These are phyloP conservation scores for Boulengeromyrus knoepffleri DNA, from an alignment of 2,113 vertebrate genomes.

Conservation along the genomic window DNA sequence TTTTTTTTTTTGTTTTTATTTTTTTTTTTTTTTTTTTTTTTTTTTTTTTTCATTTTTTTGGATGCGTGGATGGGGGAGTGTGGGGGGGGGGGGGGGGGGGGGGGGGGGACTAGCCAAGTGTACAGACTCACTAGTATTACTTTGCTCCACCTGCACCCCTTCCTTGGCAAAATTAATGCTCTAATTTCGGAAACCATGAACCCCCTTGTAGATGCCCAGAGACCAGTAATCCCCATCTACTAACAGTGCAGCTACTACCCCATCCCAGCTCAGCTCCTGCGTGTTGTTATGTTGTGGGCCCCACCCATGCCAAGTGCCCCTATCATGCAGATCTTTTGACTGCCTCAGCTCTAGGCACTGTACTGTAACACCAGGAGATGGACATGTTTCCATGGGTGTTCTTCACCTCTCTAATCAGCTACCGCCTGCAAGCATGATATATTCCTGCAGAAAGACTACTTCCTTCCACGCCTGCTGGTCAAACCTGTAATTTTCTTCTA, in stretches of 20 bases:
- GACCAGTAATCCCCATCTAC: background rate
- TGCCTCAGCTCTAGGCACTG: background rate
- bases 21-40: too few species aligned
- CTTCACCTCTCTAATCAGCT: background rate
- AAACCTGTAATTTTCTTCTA: background rate
- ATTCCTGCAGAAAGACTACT: background rate
- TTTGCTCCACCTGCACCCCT: background rate
- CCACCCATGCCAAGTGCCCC: background rate
- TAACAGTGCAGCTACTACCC: background rate
- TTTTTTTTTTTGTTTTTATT: too few species aligned
- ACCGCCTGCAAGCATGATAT: background rate
- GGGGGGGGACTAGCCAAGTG: background rate
- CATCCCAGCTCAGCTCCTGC: background rate
- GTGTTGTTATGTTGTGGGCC: background rate
- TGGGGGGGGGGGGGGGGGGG: background rate
- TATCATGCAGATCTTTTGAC: background rate
- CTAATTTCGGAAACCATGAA: background rate
- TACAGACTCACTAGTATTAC: background rate
- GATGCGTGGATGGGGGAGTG: too few species aligned
- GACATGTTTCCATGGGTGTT: background rate
- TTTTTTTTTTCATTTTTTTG: too few species aligned
- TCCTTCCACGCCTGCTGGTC: background rate
- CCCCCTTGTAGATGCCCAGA: background rate
- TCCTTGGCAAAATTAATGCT: background rate
- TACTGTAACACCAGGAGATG: background rate